Percentiles rank a stretch among this genome's conserved stretches.
Conservation (phyloP, 2,888 invertebrate species). For the Idaea dimidiata region DNA sequence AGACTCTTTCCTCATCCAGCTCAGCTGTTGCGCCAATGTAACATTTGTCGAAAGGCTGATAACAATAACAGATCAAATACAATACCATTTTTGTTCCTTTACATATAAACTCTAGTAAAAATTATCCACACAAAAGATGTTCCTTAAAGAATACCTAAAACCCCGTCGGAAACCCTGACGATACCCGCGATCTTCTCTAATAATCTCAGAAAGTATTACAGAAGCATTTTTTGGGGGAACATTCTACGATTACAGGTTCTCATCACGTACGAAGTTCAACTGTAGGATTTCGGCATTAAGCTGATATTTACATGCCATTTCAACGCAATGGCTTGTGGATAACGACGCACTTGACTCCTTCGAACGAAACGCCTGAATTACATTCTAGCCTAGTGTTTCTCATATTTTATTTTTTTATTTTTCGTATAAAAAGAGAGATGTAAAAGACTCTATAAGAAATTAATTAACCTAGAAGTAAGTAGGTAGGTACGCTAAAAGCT, state of each 20-base stretch:
- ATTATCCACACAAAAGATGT: neutral
- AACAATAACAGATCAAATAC: slow-evolving; percentile 22
- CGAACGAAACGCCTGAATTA: neutral
- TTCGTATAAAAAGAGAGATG: neutral
- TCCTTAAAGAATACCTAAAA: neutral
- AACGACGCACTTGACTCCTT: slow-evolving; percentile 10
- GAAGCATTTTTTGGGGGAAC: neutral
- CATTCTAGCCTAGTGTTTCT: neutral
- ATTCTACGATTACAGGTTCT: slow-evolving; percentile 1
- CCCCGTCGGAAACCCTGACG: neutral
- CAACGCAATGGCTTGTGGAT: slow-evolving; percentile 23
- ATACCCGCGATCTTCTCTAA: slow-evolving; percentile 16
- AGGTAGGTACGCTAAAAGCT: neutral
- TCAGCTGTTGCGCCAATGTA: slow-evolving; percentile 99
- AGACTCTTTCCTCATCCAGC: slow-evolving; percentile 97
- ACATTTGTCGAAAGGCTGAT: slow-evolving; percentile 99
- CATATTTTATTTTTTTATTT: neutral
- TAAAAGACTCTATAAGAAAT: neutral
- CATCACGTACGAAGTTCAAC: slow-evolving; percentile 1
- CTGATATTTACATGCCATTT: slow-evolving; percentile 47
- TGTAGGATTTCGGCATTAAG: slow-evolving; percentile 34
- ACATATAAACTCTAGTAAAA: neutral
- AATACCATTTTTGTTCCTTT: neutral
- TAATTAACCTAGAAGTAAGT: neutral
- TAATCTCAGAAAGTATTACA: slow-evolving; percentile 3